A percentile compares a stretch with the other conserved stretches of the same genome.
phyloP scores from a whole-genome alignment of 1,140 invertebrate species.

The Nasonia longicornis region DNA sequence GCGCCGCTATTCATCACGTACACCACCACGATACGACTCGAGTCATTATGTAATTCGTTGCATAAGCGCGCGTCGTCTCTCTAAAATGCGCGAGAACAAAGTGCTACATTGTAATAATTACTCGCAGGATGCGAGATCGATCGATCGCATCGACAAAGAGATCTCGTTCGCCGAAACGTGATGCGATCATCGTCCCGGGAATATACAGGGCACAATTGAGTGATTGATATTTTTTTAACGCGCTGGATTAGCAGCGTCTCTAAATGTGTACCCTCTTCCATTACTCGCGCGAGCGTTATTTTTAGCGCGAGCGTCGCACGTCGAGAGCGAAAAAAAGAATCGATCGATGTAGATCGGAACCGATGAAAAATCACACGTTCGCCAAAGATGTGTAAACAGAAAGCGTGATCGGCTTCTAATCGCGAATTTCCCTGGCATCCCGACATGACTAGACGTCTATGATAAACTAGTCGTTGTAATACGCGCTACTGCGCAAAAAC shows the following conservation, averaged over 20 bases:
- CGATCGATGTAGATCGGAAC: not conserved
- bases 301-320: not conserved
- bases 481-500: constrained; percentile 7
- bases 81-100: not conserved
- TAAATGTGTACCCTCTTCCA: not conserved
- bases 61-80: not conserved
- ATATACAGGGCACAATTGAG: not conserved
- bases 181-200: not conserved
- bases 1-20: not conserved
- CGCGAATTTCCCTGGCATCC: not conserved
- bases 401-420: not conserved
- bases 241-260: not conserved
- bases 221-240: constrained; percentile 10
- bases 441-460: not conserved
- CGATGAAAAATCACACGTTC: not conserved
- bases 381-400: not conserved
- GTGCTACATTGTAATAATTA: not conserved
- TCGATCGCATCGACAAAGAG: not conserved
- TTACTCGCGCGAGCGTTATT: not conserved
- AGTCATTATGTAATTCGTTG: not conserved
- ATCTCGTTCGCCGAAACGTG: not conserved
- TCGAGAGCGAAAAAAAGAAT: not conserved
- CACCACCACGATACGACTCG: not conserved
- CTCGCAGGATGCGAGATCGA: not conserved
- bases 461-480: not conserved